Conservation (phyloP, 92 coral and sea anemone species). For the Epizoanthus stellaris region DNA sequence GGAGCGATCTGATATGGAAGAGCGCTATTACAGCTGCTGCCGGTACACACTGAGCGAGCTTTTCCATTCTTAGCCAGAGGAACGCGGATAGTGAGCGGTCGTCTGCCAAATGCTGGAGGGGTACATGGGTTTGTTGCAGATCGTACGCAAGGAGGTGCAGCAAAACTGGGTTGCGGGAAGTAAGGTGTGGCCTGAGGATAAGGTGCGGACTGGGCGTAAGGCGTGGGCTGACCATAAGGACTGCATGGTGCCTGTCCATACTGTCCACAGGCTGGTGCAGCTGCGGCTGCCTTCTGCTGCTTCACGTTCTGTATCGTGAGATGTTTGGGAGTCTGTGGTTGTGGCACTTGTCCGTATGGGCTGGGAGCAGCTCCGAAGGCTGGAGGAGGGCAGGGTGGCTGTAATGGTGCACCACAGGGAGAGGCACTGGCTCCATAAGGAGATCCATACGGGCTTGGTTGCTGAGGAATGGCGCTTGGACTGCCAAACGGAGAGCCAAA, state of each 20-base stretch:
- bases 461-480: constrained; percentile 40
- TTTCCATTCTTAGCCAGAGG: constrained; percentile 28
- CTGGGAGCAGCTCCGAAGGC: constrained; percentile 44
- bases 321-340: constrained; percentile 44
- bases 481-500: constrained; percentile 26
- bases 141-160: constrained; percentile 35
- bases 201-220: constrained; percentile 15
- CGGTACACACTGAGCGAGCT: constrained; percentile 32
- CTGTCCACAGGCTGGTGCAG: constrained; percentile 33
- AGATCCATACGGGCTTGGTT: constrained; percentile 54
- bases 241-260: constrained; percentile 38
- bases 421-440: constrained; percentile 42
- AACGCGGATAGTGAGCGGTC: constrained; percentile 29
- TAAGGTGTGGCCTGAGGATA: constrained; percentile 11
- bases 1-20: constrained; percentile 29
- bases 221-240: constrained; percentile 16
- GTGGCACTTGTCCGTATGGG: constrained; percentile 41
- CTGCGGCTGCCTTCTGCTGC: constrained; percentile 37
- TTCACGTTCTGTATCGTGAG: constrained; percentile 21
- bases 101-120: neutral
- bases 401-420: constrained; percentile 36
- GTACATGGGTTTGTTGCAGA: constrained; percentile 25
- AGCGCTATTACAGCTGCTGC: constrained; percentile 9
- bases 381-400: constrained; percentile 61
- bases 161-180: constrained; percentile 14